Evolutionary conservation across 2,888 invertebrate species (phyloP).

Genomic region (Leptarthrus brevirostris): DNA sequence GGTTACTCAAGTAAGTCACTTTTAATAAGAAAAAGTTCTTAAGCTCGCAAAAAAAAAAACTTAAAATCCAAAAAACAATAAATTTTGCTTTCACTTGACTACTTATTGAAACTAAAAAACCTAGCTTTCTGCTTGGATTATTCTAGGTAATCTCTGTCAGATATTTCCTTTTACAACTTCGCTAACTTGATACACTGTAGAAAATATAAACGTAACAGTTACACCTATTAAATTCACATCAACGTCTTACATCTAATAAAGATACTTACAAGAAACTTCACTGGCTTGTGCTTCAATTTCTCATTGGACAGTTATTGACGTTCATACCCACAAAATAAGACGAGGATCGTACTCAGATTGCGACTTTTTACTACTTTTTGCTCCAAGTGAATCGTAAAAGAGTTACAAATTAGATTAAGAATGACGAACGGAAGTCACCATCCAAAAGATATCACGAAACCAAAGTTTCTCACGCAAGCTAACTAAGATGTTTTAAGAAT

Average conservation of each 20-base stretch:
- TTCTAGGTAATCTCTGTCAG: neutral
- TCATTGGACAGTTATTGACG: neutral
- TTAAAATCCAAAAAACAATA: slow-evolving; percentile 11
- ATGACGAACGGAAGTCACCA: slow-evolving; percentile 19
- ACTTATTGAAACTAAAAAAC: neutral
- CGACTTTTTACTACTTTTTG: neutral
- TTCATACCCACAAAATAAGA: neutral
- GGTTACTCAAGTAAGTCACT: slow-evolving; percentile 21
- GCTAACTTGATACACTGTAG: neutral
- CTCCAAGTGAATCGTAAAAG: neutral
- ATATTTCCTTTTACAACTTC: neutral
- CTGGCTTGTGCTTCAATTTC: neutral
- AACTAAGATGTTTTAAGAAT: slow-evolving; percentile 10
- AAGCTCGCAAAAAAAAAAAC: slow-evolving; percentile 18
- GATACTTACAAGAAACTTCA: neutral
- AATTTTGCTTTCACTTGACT: slow-evolving; percentile 29
- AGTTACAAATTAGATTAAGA: neutral
- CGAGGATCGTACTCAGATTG: neutral
- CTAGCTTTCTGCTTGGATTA: neutral
- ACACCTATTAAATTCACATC: slow-evolving; percentile 31
- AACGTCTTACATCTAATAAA: slow-evolving; percentile 6
- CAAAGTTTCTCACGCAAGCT: slow-evolving; percentile 25
- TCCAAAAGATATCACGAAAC: neutral
- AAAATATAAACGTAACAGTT: neutral
- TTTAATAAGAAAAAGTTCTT: too few relatives aligned